A percentile compares a stretch with the other conserved stretches of the same genome.
phyloP scores from a whole-genome alignment of 2,797 vertebrate species.

The Crenichthys baileyi region DNA sequence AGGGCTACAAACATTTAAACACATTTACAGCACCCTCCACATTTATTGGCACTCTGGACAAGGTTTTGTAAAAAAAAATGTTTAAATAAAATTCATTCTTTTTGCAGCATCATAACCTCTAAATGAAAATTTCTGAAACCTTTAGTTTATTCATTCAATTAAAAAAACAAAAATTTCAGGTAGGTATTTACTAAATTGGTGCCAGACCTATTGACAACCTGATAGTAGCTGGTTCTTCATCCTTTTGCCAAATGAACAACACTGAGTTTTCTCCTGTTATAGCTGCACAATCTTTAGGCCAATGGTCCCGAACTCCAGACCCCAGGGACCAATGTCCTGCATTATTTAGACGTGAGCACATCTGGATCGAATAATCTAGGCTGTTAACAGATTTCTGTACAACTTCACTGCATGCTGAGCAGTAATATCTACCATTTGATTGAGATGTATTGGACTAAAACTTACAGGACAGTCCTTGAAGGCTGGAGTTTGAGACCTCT shows the following conservation, averaged over 20 bases:
- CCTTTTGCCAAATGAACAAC: background rate
- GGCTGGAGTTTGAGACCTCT: too few relatives aligned
- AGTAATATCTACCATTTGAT: too few relatives aligned
- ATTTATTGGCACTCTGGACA: background rate
- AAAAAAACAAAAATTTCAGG: slow-evolving; percentile 1
- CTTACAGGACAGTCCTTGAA: too few relatives aligned
- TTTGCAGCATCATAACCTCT: background rate
- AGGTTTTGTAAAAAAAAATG: background rate
- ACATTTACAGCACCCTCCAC: slow-evolving; percentile 16
- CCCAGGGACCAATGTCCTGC: background rate
- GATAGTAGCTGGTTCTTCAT: background rate
- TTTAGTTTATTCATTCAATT: slow-evolving; percentile 38
- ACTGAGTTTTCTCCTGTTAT: background rate
- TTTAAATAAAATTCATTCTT: background rate
- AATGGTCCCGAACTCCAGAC: background rate
- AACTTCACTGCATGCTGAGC: too few relatives aligned
- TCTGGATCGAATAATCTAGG: background rate
- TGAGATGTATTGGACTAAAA: too few relatives aligned
- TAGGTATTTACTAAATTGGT: background rate
- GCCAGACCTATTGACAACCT: background rate
- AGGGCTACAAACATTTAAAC: slow-evolving; percentile 19
- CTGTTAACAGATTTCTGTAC: too few relatives aligned
- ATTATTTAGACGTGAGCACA: background rate
- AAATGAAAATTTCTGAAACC: slow-evolving; percentile 30
- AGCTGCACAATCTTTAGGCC: background rate